Percentiles rank a stretch among this genome's conserved stretches.
Evolutionary conservation across 2,888 invertebrate species (phyloP).

Genomic region (Melanophora roralis): DNA sequence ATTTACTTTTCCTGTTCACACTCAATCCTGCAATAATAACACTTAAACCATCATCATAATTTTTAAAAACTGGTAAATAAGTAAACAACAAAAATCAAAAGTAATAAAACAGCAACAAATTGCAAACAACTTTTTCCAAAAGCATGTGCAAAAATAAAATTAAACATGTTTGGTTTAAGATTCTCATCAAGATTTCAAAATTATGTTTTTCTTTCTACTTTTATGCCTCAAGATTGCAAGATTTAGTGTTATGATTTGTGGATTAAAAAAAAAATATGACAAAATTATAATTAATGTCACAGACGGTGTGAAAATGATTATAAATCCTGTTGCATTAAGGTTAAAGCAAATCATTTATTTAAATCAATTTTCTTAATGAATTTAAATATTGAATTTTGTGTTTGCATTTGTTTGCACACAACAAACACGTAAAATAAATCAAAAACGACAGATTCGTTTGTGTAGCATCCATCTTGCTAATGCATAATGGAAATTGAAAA

Average conservation of each 20-base stretch:
- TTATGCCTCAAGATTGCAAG: conserved; percentile 39
- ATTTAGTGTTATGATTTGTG: conserved; percentile 26
- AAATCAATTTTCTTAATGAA: conserved; percentile 36
- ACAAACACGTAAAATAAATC: not conserved
- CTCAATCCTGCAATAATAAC: conserved; percentile 19
- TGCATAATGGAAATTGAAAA: conserved; percentile 3
- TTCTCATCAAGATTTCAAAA: conserved; percentile 21
- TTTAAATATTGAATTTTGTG: no score
- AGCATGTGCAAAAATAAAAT: not conserved
- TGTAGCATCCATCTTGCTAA: not conserved
- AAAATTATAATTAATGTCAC: conserved; percentile 35
- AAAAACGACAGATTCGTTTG: not conserved
- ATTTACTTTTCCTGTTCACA: conserved; percentile 20
- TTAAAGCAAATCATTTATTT: conserved; percentile 11
- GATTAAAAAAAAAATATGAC: not conserved
- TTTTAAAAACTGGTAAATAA: not conserved
- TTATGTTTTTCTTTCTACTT: not conserved
- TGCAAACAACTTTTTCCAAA: conserved; percentile 19
- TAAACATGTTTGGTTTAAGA: conserved; percentile 12
- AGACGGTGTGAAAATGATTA: conserved; percentile 56
- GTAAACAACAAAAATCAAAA: conserved; percentile 24
- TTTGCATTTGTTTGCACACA: not conserved
- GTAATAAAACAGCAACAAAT: conserved; percentile 19
- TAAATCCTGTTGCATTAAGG: conserved; percentile 31
- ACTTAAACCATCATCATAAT: not conserved